Percentiles rank a stretch among this genome's conserved stretches.
Conservation (phyloP, 2,113 vertebrate genomes). For the Ceratotherium simum region DNA sequence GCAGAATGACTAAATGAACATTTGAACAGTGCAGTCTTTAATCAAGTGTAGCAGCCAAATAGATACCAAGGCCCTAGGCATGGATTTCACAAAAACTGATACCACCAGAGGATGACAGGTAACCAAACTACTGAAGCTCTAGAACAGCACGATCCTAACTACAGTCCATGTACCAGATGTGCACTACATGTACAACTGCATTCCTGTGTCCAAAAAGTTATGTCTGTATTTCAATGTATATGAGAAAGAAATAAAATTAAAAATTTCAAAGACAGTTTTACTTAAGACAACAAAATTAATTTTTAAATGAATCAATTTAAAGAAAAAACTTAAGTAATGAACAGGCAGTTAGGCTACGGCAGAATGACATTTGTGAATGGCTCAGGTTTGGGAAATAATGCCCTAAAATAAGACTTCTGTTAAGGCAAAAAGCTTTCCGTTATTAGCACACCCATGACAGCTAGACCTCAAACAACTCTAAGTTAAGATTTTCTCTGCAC, state of each 20-base stretch:
- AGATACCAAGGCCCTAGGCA: not conserved
- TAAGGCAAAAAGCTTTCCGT: not conserved
- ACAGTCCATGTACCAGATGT: rapidly evolving
- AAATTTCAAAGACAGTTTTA: not conserved
- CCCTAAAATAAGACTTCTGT: not conserved
- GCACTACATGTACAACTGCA: not conserved
- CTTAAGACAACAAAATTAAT: not conserved
- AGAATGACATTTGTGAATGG: not conserved
- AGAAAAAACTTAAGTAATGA: not conserved
- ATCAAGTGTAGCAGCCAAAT: not conserved
- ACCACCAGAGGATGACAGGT: not conserved
- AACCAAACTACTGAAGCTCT: not conserved
- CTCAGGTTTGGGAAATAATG: not conserved
- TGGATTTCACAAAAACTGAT: not conserved
- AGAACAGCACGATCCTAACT: not conserved
- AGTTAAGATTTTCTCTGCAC: not conserved
- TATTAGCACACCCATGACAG: not conserved
- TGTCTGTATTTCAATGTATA: not conserved
- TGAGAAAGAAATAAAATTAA: not conserved
- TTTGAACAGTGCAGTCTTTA: not conserved
- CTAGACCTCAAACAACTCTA: not conserved
- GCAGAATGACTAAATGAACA: not conserved
- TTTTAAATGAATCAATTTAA: slow-evolving; percentile 18
- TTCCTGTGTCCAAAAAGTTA: not conserved
- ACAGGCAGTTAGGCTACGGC: not conserved